phyloP scores from a whole-genome alignment of 2,888 invertebrate genomes.

The Calameuta filiformis region DNA sequence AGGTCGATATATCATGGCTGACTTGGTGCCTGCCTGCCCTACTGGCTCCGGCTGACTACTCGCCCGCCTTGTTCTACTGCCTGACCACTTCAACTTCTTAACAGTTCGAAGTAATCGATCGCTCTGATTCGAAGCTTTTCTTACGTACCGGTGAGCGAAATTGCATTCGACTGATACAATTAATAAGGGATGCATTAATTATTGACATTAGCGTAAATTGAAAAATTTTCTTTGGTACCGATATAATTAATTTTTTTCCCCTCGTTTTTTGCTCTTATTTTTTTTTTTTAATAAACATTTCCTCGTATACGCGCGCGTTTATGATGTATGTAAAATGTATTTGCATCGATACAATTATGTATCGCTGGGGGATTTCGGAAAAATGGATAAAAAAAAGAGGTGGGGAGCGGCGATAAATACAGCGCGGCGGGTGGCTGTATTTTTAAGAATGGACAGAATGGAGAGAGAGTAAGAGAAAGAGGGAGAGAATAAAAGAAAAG shows the following conservation, averaged over 20 bases:
- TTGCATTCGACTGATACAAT: no score
- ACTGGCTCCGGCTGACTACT: no score
- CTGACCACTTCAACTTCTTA: constrained; percentile 22
- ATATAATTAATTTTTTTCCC: no score
- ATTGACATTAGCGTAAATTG: no score
- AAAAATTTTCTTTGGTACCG: no score
- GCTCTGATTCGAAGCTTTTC: constrained; percentile 11
- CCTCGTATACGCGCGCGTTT: not conserved
- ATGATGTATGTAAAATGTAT: no score
- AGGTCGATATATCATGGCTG: constrained; percentile 22
- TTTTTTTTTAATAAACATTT: not conserved
- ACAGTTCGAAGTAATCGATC: constrained; percentile 22
- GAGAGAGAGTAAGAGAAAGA: not conserved
- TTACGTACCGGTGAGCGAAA: not conserved
- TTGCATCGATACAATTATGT: not conserved
- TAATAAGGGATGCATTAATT: no score
- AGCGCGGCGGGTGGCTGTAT: constrained; percentile 3
- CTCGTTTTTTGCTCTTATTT: not conserved
- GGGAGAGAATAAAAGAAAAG: not conserved
- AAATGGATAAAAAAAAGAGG: not conserved
- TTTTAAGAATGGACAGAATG: not conserved
- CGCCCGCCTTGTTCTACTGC: constrained; percentile 8
- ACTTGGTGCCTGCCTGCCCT: no score
- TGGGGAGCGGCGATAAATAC: not conserved
- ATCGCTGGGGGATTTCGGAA: not conserved